Base-by-base conservation (phyloP, 2,113 vertebrate genomes). In the Rhinichthys klamathensis region DNA sequence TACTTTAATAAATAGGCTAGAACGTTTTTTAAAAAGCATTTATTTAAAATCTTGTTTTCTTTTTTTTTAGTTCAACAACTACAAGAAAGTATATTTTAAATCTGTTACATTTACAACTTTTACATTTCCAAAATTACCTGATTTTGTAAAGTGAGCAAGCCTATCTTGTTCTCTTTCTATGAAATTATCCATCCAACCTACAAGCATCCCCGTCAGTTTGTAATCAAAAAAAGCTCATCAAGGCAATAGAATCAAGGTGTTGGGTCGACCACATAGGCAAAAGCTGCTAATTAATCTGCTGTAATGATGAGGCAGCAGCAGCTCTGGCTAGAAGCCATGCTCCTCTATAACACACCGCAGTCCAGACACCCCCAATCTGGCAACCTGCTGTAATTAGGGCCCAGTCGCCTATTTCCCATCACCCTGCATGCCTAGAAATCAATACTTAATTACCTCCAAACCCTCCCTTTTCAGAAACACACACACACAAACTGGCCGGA, bases 371-470 rank as follows among this genome's bases (percentile, higher is more conserved):
- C 4, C 80, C 76, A 65, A 65, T 84, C 78, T 86, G 84, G 86
- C 84, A 81, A 86, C 86, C 61, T 44, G 81, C 72, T 58, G 79
- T 87, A 87, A 88, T 89, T 88, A 86, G 86, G 84, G 72, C 58
- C 4, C 38, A 76, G 72, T 44, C 75, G 27, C 70, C 84, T 46
- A 86, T 88, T 89, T 88, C 83, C 87, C 86, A 88, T 88, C 75
- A 90, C 63, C 41, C 81, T 76, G 51, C 80, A 60, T 80, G 67
- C 76, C 87, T 51, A 46, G 80, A 84, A 87, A 89, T 89, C 89
- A 82, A 89, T 89, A 89, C 89, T 86, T 89, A 88, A 89, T 88
- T 90, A 88, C 84, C 76, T 86, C 49, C n/a, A 72, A 88, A 60
- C 18, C 56, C 58, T 84, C 49, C 54, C 61, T 54, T 67, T 83